Evolutionary conservation across 2,888 invertebrate genomes (phyloP), one percentile per base, ranked within the genome.

Genomic region (Aproaerema taeniolella): DNA sequence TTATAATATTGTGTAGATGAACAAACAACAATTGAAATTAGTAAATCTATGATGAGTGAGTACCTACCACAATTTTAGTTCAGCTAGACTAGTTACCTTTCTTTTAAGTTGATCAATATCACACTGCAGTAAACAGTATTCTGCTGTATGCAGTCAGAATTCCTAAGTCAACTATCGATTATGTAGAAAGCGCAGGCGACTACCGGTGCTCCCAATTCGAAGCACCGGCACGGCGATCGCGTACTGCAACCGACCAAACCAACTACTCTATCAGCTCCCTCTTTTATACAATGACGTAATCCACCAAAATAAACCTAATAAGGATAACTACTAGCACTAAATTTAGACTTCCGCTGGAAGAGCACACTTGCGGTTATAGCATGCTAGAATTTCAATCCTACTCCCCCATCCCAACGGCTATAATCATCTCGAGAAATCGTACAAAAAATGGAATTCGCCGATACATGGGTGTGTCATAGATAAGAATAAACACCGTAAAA

Each of bases 301-400:
- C 74, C 56, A 75, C 82, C 74, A 83, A 85, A 86, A 85, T 86
- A 85, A 81, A 81, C 79, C 71, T 65, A 78, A 67, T 75, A 81
- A 58, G 81, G 80, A 75, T 75, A 74, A 72, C 64, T 55, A 52
- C 52, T 47, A 43, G 26, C 39, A 43, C 43, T 53, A 51, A 64
- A 59, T 65, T 56, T 65, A 58, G 54, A 66, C 57, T 61, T 68
- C 63, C 62, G 61, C 50, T 53, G 50, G 49, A 55, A 49, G 32
- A 17, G 39, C 20, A 34, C 36, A 34, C 39, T 38, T 35, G 8
- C 31, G 16, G 34, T n/a, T n/a, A n/a, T n/a, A n/a, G 28, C 50
- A 38, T 45, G 49, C 11, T 16, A 28, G 4, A 20, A 20, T 16
- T 14, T 12, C 5, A 20, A 17, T 12, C 12, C n/a, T n/a, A n/a